Percentiles rank a stretch among this genome's conserved stretches.
phyloP scores from a whole-genome alignment of 2,113 vertebrate genomes.

The Xenopus borealis region DNA sequence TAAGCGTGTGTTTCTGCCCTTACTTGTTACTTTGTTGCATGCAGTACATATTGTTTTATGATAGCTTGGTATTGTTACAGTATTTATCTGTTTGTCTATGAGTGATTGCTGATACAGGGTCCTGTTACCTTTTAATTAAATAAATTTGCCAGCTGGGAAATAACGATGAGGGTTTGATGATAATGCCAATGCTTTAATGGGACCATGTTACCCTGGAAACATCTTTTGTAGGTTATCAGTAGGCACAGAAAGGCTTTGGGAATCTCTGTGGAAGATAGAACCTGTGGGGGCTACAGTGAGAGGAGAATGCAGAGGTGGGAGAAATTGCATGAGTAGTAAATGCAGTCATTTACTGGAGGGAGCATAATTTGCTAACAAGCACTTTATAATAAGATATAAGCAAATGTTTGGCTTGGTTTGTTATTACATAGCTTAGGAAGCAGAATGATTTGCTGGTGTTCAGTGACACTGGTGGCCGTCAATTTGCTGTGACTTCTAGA shows the following conservation, averaged over 20 bases:
- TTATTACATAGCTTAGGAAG: background rate
- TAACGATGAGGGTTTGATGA: conserved; percentile 11
- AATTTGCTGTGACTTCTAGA: too few relatives aligned
- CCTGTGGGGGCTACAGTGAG: conserved; percentile 9
- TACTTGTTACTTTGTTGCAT: too few relatives aligned
- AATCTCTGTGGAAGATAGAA: background rate
- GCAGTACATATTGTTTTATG: too few relatives aligned
- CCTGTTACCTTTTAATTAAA: background rate
- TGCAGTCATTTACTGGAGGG: background rate
- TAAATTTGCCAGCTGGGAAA: background rate
- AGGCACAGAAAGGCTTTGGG: background rate
- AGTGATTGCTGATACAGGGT: background rate
- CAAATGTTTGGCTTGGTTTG: background rate
- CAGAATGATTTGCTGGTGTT: too few relatives aligned
- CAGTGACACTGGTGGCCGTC: too few relatives aligned
- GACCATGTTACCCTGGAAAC: conserved; percentile 19
- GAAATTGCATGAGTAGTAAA: conserved; percentile 2
- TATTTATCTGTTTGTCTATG: background rate
- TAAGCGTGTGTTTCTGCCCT: too few relatives aligned
- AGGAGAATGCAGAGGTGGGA: conserved; percentile 20
- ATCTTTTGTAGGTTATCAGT: background rate
- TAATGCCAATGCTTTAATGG: conserved; percentile 4
- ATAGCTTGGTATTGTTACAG: too few relatives aligned
- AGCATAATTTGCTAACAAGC: background rate
- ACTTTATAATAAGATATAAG: background rate